Evolutionary conservation across 1,140 invertebrate species (phyloP).

Genomic region (Nasonia longicornis): DNA sequence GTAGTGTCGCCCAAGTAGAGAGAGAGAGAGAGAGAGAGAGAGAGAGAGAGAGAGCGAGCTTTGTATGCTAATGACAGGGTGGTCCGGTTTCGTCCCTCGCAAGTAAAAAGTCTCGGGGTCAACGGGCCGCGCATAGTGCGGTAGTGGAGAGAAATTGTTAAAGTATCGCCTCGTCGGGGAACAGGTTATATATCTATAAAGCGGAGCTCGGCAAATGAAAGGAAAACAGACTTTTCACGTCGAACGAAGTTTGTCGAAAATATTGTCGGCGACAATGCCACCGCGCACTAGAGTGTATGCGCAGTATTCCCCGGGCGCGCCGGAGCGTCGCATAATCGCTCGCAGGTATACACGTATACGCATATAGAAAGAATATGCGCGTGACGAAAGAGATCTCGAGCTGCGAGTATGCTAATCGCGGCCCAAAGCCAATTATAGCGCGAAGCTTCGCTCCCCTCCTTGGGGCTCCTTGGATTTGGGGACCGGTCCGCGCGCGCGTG

Average conservation of each 20-base stretch:
- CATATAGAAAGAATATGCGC: constrained; percentile 57
- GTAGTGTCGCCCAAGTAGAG: constrained; percentile 7
- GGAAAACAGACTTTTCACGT: background rate
- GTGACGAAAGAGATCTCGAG: constrained; percentile 68
- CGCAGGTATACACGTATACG: constrained; percentile 32
- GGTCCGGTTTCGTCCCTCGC: constrained; percentile 54
- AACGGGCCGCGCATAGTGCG: constrained; percentile 20
- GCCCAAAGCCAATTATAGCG: constrained; percentile 66
- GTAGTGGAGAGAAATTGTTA: too few relatives aligned
- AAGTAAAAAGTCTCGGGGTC: constrained; percentile 36
- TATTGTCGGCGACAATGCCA: background rate
- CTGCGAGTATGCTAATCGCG: constrained; percentile 63
- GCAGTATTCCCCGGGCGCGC: background rate
- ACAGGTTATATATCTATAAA: background rate
- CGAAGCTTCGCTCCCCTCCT: constrained; percentile 48
- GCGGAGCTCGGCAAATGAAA: background rate
- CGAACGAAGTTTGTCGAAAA: background rate
- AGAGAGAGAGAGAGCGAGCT: constrained; percentile 42
- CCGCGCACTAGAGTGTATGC: background rate
- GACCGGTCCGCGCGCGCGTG: constrained; percentile 6
- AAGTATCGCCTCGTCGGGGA: background rate
- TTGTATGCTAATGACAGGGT: constrained; percentile 61
- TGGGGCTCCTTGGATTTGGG: constrained; percentile 18
- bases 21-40: constrained; percentile 24
- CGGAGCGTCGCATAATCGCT: constrained; percentile 31